Evolutionary conservation across 2,797 vertebrate genomes (phyloP), one percentile per base, ranked within the genome.

Genomic region (Microcaecilia unicolor): DNA sequence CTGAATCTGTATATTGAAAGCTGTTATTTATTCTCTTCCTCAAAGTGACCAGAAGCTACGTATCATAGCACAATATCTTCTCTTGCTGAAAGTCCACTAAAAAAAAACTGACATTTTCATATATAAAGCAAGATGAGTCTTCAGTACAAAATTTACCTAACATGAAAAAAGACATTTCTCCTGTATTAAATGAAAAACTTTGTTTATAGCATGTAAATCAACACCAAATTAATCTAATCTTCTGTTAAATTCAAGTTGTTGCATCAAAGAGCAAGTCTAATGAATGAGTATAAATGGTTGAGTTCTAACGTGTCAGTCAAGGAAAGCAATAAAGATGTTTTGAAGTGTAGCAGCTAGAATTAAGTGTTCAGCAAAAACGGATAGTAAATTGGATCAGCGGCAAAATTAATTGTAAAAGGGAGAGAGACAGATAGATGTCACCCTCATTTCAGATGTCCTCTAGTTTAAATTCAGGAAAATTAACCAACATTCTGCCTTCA

Each of bases 361-460:
- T 24, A 63, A 54, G 23, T 40, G 22, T 67, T 51, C 46, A 40
- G 19, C 48, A 35, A 34, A 54, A 37, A 6, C 51, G 45, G 39
- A 37, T 37, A 37, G 44, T 30, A 48, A 54, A 28, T 43, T 33
- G 28, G 15, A 13, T 28, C 31, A 17, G 28, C 37, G 13, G 28
- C 29, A 37, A 24, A 39, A 60, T 44, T 45, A 50, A 52, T 48
- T 45, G 30, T 14, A 30, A 36, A 37, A 22, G 20, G 15, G 43
- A n/a, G n/a, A n/a, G n/a, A n/a, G n/a, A n/a, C 15, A 31, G 7
- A 34, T 50, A 44, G 18, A 40, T 19, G 42, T 15, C 43, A 41
- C n/a, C 22, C 20, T 31, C 28, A 49, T 67, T 55, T 48, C 53
- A 64, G 60, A 55, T 47, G 15, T 55, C 33, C 33, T 45, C 20